Conservation (phyloP, 2,113 vertebrate genomes). For the Phyllostomus discolor region DNA sequence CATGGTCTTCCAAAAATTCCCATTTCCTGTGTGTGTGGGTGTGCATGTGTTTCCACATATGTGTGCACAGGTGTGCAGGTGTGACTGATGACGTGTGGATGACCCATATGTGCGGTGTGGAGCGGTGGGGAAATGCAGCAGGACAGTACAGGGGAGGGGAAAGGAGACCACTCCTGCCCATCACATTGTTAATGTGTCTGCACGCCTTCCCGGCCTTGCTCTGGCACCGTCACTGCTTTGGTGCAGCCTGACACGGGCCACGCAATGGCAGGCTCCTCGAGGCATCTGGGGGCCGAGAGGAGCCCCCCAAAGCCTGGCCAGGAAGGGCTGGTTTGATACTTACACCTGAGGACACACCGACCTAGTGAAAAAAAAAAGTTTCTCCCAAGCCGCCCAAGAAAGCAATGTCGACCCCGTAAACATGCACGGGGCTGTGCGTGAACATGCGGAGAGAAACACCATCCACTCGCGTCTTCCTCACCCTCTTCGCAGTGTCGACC, state of each 20-base stretch:
- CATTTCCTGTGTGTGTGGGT: background rate
- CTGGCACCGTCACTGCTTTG: background rate
- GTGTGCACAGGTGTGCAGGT: background rate
- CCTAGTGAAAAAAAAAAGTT: background rate
- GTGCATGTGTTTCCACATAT: background rate
- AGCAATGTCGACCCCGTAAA: background rate
- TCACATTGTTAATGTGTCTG: background rate
- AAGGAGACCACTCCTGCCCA: background rate
- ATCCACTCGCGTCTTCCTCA: slow-evolving; percentile 76
- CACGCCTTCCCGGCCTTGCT: background rate
- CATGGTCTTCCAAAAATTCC: background rate
- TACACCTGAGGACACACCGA: background rate
- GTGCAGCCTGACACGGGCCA: background rate
- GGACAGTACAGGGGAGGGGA: background rate
- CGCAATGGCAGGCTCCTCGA: background rate
- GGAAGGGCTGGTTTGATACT: background rate
- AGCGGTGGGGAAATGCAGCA: background rate
- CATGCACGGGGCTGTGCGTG: background rate
- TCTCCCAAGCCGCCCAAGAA: background rate
- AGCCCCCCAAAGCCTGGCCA: background rate
- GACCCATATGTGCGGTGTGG: background rate
- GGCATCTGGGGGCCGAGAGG: background rate
- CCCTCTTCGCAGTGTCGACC: slow-evolving; percentile 92
- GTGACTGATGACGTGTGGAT: background rate
- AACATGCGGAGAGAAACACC: background rate